These are phyloP conservation scores for Patagioenas fasciata DNA, from an alignment of 2,113 vertebrate genomes.

Conservation along the genomic window DNA sequence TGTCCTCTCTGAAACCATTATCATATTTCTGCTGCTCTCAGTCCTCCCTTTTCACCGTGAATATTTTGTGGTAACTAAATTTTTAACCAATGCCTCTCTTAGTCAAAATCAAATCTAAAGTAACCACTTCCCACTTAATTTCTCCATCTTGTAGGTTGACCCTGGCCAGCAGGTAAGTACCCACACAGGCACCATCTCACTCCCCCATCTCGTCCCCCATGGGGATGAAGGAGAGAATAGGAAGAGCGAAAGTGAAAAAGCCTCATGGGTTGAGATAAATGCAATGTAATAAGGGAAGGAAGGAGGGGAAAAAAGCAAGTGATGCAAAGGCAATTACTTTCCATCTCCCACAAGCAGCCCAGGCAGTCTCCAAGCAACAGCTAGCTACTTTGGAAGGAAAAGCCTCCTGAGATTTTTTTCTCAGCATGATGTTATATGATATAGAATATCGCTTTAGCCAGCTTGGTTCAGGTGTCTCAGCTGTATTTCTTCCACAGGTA, in stretches of 20 bases:
- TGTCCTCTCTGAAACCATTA: neutral
- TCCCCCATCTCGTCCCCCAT: neutral
- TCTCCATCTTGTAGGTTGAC: neutral
- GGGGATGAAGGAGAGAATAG: accelerated
- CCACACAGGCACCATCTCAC: neutral
- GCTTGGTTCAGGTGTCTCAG: neutral
- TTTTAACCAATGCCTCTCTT: neutral
- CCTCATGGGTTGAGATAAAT: neutral
- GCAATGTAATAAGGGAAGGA: neutral
- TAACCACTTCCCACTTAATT: neutral
- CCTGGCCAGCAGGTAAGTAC: neutral
- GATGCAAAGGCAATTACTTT: neutral
- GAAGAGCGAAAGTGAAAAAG: neutral
- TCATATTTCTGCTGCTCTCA: neutral
- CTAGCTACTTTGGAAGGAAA: neutral
- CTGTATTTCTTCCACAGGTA: neutral
- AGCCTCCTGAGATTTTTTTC: neutral
- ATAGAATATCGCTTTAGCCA: neutral
- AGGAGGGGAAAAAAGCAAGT: neutral
- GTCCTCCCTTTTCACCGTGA: neutral
- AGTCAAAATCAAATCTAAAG: neutral
- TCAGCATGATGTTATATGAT: neutral
- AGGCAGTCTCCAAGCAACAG: neutral
- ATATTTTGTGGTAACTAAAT: neutral
- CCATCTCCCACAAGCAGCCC: neutral